phyloP scores from a whole-genome alignment of 2,113 vertebrate genomes.

The Atractosteus spatula region DNA sequence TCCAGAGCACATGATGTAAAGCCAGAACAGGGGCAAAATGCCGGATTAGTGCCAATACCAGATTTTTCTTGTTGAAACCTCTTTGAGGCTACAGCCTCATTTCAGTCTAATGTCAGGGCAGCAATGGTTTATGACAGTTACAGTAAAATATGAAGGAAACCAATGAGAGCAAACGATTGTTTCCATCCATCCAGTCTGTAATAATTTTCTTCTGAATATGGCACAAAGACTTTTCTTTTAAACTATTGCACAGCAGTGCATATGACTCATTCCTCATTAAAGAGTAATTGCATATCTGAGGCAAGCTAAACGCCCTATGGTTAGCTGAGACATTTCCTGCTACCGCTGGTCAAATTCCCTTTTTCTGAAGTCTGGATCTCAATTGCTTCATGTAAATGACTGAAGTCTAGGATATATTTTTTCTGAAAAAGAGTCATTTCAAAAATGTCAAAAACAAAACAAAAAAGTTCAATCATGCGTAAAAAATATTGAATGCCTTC shows the following conservation, averaged over 20 bases:
- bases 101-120: background rate
- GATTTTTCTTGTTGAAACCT: background rate
- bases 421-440: too few species aligned
- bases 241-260: background rate
- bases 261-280: background rate
- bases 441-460: too few species aligned
- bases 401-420: too few species aligned
- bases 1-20: background rate
- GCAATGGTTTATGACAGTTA: background rate
- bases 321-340: constrained; percentile 3
- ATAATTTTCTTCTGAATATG: too few species aligned
- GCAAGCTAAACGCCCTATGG: background rate
- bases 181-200: too few species aligned
- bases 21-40: background rate
- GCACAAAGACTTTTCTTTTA: background rate
- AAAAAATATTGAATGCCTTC: too few species aligned
- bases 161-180: too few species aligned
- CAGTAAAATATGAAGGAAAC: too few species aligned
- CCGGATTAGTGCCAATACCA: background rate
- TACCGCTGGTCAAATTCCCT: background rate
- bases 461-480: too few species aligned
- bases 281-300: background rate
- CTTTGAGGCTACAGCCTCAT: background rate
- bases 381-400: too few species aligned
- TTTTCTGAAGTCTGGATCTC: too few species aligned